phyloP scores from a whole-genome alignment of 2,797 vertebrate genomes.

The Lithobates pipiens region DNA sequence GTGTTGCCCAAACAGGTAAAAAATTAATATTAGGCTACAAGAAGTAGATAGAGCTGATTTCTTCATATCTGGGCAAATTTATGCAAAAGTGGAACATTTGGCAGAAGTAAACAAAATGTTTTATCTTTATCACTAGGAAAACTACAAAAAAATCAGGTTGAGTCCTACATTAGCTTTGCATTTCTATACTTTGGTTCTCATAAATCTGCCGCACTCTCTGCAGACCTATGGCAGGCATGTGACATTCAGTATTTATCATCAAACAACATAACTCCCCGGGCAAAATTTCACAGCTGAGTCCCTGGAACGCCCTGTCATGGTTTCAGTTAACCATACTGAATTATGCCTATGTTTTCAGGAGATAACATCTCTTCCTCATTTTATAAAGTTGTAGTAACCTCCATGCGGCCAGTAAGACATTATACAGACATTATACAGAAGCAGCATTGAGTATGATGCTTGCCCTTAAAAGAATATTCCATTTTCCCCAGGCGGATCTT shows the following conservation, averaged over 20 bases:
- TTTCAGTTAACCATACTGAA: slow-evolving; percentile 2
- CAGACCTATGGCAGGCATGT: neutral
- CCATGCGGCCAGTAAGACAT: neutral
- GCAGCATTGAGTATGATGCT: neutral
- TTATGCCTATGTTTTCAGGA: neutral
- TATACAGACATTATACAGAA: neutral
- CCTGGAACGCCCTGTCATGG: neutral
- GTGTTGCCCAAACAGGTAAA: too few species aligned
- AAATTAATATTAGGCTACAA: too few species aligned
- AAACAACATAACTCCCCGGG: neutral
- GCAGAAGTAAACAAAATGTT: too few species aligned
- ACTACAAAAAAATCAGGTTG: too few species aligned
- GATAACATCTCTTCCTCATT: neutral
- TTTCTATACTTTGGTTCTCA: neutral
- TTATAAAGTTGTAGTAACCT: slow-evolving; percentile 2
- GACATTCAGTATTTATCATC: neutral
- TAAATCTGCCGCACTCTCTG: neutral
- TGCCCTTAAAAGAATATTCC: slow-evolving; percentile 43
- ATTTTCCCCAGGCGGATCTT: slow-evolving; percentile 18
- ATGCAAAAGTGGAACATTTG: too few species aligned
- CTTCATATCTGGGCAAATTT: too few species aligned
- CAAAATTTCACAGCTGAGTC: neutral
- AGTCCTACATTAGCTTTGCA: neutral
- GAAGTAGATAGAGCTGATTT: too few species aligned
- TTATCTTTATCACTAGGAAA: too few species aligned